Percentiles rank a stretch among this genome's conserved stretches.
These are phyloP conservation scores for Allobates femoralis DNA, from an alignment of 2,797 vertebrate species.

Conservation along the genomic window DNA sequence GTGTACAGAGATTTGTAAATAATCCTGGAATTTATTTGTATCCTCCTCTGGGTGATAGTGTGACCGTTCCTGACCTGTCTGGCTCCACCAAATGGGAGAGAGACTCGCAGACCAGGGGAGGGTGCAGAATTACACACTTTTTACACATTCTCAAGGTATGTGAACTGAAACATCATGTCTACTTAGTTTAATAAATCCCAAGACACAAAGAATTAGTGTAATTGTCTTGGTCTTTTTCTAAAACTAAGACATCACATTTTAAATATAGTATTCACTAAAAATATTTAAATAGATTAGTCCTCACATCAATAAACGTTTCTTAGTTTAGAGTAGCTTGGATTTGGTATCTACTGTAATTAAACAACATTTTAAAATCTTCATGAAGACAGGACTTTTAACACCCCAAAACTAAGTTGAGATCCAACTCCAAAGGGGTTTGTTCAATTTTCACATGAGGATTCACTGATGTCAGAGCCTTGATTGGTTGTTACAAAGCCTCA, in stretches of 20 bases:
- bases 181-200: not conserved
- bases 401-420: no score
- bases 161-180: not conserved
- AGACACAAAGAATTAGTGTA: not conserved
- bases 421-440: no score
- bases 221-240: not conserved
- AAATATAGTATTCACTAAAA: not conserved
- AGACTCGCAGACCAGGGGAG: slow-evolving; percentile 20
- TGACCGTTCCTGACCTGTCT: slow-evolving; percentile 57
- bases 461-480: no score
- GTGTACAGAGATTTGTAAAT: not conserved
- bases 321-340: not conserved
- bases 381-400: no score
- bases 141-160: not conserved
- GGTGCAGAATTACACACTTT: slow-evolving; percentile 45
- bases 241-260: not conserved
- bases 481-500: no score
- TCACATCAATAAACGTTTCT: not conserved
- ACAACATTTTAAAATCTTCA: no score
- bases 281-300: not conserved
- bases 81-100: slow-evolving; percentile 53
- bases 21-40: slow-evolving; percentile 13
- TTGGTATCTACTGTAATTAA: not conserved
- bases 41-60: slow-evolving; percentile 29
- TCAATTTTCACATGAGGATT: no score